A percentile compares a stretch with the other conserved stretches of the same genome.
Evolutionary conservation across 2,888 invertebrate species (phyloP).

Genomic region (Nephrotoma guestfalica): DNA sequence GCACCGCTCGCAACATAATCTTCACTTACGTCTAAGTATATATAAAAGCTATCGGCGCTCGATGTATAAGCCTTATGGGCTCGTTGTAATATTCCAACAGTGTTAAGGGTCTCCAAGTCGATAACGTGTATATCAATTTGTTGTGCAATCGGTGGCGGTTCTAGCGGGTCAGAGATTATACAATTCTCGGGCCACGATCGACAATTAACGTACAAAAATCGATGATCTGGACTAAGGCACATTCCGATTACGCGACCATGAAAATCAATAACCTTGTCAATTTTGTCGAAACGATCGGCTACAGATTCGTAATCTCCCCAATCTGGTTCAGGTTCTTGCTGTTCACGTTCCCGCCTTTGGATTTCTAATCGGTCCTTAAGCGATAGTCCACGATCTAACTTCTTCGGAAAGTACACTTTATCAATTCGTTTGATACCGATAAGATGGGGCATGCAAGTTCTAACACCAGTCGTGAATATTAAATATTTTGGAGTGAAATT

Average conservation of each 20-base stretch:
- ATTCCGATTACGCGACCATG: slow-evolving; percentile 80
- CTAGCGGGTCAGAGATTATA: slow-evolving; percentile 55
- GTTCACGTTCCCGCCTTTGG: slow-evolving; percentile 37
- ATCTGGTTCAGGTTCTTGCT: slow-evolving; percentile 38
- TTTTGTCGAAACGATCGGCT: slow-evolving; percentile 52
- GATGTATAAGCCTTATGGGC: slow-evolving; percentile 72
- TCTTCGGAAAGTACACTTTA: slow-evolving; percentile 49
- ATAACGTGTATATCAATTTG: slow-evolving; percentile 80
- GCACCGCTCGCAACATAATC: slow-evolving; percentile 77
- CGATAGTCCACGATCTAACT: slow-evolving; percentile 51
- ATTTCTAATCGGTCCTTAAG: slow-evolving; percentile 49
- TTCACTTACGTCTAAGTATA: slow-evolving; percentile 68
- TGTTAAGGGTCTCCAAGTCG: slow-evolving; percentile 57
- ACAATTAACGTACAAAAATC: slow-evolving; percentile 66
- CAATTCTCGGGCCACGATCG: slow-evolving; percentile 70
- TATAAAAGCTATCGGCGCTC: slow-evolving; percentile 74
- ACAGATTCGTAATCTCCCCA: slow-evolving; percentile 54
- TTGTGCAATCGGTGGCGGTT: slow-evolving; percentile 72
- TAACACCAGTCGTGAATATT: slow-evolving; percentile 69
- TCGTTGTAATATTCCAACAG: slow-evolving; percentile 61
- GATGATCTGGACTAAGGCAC: slow-evolving; percentile 70
- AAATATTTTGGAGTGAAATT: slow-evolving; percentile 46
- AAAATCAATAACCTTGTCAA: slow-evolving; percentile 68
- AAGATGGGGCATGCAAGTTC: slow-evolving; percentile 75
- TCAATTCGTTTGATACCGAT: slow-evolving; percentile 64